A percentile compares a stretch with the other conserved stretches of the same genome.
These are phyloP conservation scores for Eulimnadia texana DNA, from an alignment of 1,140 invertebrate genomes.

Conservation along the genomic window DNA sequence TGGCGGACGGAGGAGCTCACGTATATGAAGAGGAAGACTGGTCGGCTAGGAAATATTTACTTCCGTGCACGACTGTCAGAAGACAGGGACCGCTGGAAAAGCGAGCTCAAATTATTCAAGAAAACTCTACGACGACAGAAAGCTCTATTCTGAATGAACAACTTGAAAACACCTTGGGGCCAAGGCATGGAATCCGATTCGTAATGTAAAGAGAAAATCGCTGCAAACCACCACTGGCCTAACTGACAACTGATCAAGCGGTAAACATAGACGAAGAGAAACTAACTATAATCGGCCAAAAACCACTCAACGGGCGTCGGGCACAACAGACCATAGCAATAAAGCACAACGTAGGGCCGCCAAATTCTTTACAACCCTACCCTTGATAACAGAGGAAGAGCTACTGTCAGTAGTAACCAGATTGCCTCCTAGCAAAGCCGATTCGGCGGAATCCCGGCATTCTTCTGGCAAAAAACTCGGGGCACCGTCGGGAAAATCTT, in stretches of 20 bases:
- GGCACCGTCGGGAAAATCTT: background rate
- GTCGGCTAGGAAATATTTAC: background rate
- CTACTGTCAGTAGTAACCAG: background rate
- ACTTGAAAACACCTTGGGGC: background rate
- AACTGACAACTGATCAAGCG: background rate
- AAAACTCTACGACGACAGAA: background rate
- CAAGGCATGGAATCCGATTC: background rate
- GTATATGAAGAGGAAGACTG: background rate
- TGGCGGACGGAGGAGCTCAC: background rate
- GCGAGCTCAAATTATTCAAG: background rate
- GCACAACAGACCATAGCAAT: background rate
- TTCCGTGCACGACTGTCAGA: background rate
- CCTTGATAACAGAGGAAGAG: background rate
- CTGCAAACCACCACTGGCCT: background rate
- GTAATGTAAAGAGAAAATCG: background rate
- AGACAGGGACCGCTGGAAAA: background rate
- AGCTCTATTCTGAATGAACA: background rate
- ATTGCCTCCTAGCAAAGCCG: background rate
- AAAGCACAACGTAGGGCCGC: background rate
- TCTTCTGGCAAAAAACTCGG: background rate
- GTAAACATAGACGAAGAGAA: background rate
- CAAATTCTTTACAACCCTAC: background rate
- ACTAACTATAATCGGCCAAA: background rate
- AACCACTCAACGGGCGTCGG: background rate
- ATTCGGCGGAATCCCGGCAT: background rate